These are phyloP conservation scores for Schrankia costaestrigalis DNA, from an alignment of 2,888 invertebrate species.

Conservation along the genomic window DNA sequence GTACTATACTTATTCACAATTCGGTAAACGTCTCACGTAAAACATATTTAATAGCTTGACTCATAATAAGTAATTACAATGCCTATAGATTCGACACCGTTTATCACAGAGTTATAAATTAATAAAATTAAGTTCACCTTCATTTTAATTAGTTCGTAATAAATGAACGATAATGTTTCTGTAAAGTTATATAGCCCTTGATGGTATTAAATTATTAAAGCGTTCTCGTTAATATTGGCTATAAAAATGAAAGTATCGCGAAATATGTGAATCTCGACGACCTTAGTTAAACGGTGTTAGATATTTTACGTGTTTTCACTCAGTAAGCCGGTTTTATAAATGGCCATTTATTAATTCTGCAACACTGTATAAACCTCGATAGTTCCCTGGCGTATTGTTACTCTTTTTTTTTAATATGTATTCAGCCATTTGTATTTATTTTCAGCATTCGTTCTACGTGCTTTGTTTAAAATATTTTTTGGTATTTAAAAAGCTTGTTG, in stretches of 20 bases:
- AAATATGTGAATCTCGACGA: conserved; percentile 8
- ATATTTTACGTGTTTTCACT: conserved; percentile 7
- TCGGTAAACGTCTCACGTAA: too few relatives aligned
- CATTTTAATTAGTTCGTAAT: conserved; percentile 40
- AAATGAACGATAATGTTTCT: conserved; percentile 33
- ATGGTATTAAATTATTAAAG: conserved; percentile 33
- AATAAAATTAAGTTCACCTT: conserved; percentile 49
- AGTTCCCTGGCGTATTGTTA: too few relatives aligned
- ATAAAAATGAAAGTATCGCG: conserved; percentile 20
- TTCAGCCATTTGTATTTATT: too few relatives aligned
- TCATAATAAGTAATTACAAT: too few relatives aligned
- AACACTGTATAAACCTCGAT: too few relatives aligned
- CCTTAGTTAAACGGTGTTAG: conserved; percentile 13
- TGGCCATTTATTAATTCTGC: conserved; percentile 8
- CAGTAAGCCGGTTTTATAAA: conserved; percentile 9
- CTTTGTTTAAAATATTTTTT: too few relatives aligned
- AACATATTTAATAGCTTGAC: too few relatives aligned
- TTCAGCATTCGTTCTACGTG: too few relatives aligned
- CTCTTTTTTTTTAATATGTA: conserved; percentile 8
- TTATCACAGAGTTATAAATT: too few relatives aligned
- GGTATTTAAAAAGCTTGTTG: too few relatives aligned
- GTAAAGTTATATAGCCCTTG: conserved; percentile 22
- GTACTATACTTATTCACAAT: too few relatives aligned
- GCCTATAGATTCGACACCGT: too few relatives aligned
- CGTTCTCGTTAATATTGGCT: conserved; percentile 30